Evolutionary conservation across 2,113 vertebrate genomes (phyloP).

Genomic region (Camelus dromedarius): DNA sequence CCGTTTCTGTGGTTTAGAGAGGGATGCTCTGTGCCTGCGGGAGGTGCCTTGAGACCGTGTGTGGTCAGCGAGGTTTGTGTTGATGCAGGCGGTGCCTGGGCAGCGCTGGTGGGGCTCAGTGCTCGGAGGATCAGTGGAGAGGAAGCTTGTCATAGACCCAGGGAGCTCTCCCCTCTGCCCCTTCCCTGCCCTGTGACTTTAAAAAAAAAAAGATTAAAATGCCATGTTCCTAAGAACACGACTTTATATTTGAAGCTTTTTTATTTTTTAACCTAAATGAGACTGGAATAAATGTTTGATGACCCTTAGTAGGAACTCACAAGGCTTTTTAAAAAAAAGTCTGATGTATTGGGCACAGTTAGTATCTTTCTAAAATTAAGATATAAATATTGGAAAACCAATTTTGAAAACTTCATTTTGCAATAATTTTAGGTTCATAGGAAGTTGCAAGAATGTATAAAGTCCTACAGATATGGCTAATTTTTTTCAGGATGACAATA

Average conservation of each 20-base stretch:
- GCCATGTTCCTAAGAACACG: not conserved
- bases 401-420: not conserved
- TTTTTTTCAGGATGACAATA: not conserved
- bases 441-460: not conserved
- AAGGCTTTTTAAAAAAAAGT: not conserved
- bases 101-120: not conserved
- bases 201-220: not conserved
- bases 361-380: not conserved
- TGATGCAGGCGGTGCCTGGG: no score
- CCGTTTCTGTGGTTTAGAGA: not conserved
- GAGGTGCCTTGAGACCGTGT: not conserved
- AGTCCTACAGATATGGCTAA: not conserved
- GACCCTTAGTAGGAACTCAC: conserved; percentile 57
- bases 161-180: not conserved
- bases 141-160: not conserved
- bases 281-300: conserved; percentile 80
- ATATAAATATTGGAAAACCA: conserved; percentile 24
- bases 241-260: conserved; percentile 47
- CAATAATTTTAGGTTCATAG: conserved; percentile 1
- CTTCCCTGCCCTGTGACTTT: not conserved
- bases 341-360: not conserved
- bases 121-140: not conserved
- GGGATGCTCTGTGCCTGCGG: not conserved
- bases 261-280: conserved; percentile 69
- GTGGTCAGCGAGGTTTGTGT: not conserved